phyloP scores from a whole-genome alignment of 37 sponge, comb jelly and placozoan species.

The Haliclona indistincta region DNA sequence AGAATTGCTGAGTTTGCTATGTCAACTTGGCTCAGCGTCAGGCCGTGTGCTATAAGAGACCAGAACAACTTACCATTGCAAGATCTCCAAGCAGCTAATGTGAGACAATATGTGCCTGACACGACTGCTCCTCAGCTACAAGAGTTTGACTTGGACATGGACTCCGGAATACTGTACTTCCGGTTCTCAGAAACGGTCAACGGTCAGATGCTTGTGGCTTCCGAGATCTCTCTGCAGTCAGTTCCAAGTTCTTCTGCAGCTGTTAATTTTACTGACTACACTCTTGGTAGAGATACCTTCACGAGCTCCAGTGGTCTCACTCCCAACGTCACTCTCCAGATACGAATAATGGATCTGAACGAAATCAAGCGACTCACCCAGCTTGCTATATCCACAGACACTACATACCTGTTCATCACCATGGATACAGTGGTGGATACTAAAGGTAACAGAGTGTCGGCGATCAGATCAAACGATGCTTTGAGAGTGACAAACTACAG shows the following conservation, averaged over 20 bases:
- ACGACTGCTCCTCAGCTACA: slow-evolving; percentile 56
- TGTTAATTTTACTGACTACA: slow-evolving; percentile 22
- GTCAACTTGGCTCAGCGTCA: slow-evolving; percentile 57
- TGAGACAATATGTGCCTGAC: slow-evolving; percentile 56
- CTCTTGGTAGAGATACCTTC: slow-evolving; percentile 23
- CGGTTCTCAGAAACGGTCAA: slow-evolving; percentile 78
- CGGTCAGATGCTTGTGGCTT: slow-evolving; percentile 35
- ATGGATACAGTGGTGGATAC: slow-evolving; percentile 52
- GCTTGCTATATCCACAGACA: slow-evolving; percentile 48
- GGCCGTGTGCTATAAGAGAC: slow-evolving; percentile 68
- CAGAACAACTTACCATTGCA: slow-evolving; percentile 38
- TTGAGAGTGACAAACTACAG: slow-evolving; percentile 49
- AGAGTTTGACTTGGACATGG: slow-evolving; percentile 75
- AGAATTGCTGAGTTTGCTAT: slow-evolving; percentile 35
- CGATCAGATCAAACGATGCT: slow-evolving; percentile 32
- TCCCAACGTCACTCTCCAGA: slow-evolving; percentile 23
- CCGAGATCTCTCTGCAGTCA: slow-evolving; percentile 64
- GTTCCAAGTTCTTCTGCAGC: not conserved
- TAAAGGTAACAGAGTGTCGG: slow-evolving; percentile 44
- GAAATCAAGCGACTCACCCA: slow-evolving; percentile 59
- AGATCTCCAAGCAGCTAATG: slow-evolving; percentile 40
- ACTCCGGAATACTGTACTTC: slow-evolving; percentile 49
- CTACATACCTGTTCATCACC: slow-evolving; percentile 66
- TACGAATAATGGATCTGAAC: slow-evolving; percentile 57
- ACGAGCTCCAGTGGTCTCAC: not conserved